Base-by-base conservation (phyloP, 2,888 invertebrate species). In the Scelioninae gen. 2 region DNA sequence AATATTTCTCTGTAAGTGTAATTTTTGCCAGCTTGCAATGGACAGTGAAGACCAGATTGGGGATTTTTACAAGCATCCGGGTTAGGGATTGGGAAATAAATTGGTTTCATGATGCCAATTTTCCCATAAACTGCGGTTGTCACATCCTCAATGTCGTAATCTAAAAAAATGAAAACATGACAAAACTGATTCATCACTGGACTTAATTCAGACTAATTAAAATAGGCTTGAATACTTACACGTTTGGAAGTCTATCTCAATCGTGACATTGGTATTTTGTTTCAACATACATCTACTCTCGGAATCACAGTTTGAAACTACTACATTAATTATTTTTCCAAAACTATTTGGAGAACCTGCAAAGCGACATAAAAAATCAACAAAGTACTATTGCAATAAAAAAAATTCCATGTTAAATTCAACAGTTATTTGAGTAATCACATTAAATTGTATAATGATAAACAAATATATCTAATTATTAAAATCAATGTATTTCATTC, bases 171-270 rank as follows among this genome's bases (percentile, higher is more conserved):
- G 41, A 41, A 41, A 41, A 22, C 9, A 4, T 28, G 22, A 7
- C 19, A 45, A 22, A 22, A 22, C 3, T 5, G 22, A 22, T 22
- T 22, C 22, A 22, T 22, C 22, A 5, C 2, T 22, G 3, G 22
- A 22, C 2, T 2, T 22, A 22, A 22, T 22, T 22, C n/a, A n/a
- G n/a, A n/a, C n/a, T 25, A 25, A 25, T 25, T 25, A 25, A 25
- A 31, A 31, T 31, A 6, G 2, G 22, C n/a, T 22, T 43, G 2
- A 1, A 13, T 33, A 61, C 15, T 61, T 11, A 61, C 61, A 41
- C 7, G 61, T 5, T 61, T 61, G 39, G 10, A 61, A 61, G 18
- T 37, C 28, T 5, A 61, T 45, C 9, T 48, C 48, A 15, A 61
- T 61, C 10, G 61, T 48, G 11, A 37, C 50, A 10, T 61, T 61